phyloP scores from a whole-genome alignment of 1,140 invertebrate genomes.

The Meloidogyne floridensis region DNA sequence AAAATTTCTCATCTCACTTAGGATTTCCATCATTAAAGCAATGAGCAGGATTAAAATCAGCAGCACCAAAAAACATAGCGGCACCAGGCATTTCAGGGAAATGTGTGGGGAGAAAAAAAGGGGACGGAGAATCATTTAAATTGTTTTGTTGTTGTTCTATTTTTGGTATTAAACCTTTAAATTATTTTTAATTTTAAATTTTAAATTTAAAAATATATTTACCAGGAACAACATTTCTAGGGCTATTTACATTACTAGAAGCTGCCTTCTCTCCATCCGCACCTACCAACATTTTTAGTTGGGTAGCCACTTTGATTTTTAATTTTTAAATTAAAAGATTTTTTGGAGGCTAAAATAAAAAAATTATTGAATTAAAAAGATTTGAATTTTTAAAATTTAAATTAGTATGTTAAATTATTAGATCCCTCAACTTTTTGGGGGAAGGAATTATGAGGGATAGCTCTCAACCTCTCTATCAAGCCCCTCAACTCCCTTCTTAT shows the following conservation, averaged over 20 bases:
- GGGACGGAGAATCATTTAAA: background rate
- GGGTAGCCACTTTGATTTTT: no score
- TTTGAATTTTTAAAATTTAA: no score
- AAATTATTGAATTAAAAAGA: no score
- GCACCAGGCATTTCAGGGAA: background rate
- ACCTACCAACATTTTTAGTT: background rate
- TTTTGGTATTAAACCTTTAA: constrained; percentile 1
- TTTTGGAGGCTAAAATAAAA: no score
- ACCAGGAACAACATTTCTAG: background rate
- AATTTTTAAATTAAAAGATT: no score
- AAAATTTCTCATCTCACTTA: background rate
- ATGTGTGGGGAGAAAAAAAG: background rate
- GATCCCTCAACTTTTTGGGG: no score
- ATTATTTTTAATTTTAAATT: background rate
- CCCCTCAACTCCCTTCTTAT: no score
- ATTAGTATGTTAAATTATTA: no score
- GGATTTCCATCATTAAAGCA: background rate
- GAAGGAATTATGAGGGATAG: no score
- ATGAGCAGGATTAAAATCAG: background rate
- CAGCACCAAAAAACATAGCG: background rate
- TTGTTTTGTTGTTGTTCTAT: background rate
- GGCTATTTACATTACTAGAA: background rate
- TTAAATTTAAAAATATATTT: background rate
- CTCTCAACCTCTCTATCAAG: no score
- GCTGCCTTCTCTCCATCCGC: background rate